phyloP scores from a whole-genome alignment of 2,113 vertebrate species.

The Eptatretus burgeri region DNA sequence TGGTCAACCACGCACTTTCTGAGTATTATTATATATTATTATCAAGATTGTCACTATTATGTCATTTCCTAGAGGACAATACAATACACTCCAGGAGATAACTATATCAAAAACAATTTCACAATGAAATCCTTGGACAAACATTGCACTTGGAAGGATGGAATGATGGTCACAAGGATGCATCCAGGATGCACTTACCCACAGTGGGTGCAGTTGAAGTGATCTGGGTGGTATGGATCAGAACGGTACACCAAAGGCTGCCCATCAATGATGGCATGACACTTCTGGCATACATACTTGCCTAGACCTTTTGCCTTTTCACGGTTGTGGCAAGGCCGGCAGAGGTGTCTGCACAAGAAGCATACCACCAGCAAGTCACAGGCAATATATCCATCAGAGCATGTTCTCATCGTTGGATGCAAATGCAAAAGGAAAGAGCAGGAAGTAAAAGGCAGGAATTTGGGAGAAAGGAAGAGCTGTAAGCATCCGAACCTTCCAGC shows the following conservation, averaged over 20 bases:
- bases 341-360: constrained; percentile 38
- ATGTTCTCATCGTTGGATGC: not conserved
- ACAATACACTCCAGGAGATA: too few relatives aligned
- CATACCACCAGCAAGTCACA: not conserved
- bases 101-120: too few relatives aligned
- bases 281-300: constrained; percentile 94
- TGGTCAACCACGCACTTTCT: too few relatives aligned
- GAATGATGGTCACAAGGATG: too few relatives aligned
- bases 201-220: constrained; percentile 93
- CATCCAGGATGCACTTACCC: constrained; percentile 25
- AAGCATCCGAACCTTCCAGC: constrained; percentile 40
- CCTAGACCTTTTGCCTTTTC: constrained; percentile 78
- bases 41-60: too few relatives aligned
- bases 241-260: constrained; percentile 83
- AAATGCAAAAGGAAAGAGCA: not conserved
- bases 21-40: too few relatives aligned
- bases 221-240: constrained; percentile 88
- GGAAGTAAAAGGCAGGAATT: not conserved
- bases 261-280: constrained; percentile 78
- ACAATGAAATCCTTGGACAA: too few relatives aligned
- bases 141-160: too few relatives aligned
- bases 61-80: too few relatives aligned
- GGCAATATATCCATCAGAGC: not conserved
- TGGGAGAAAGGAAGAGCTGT: not conserved
- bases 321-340: constrained; percentile 68